Evolutionary conservation across 35 echinoderm and acorn worm genomes (phyloP).

Genomic region (Hemicentrotus pulcherrimus): DNA sequence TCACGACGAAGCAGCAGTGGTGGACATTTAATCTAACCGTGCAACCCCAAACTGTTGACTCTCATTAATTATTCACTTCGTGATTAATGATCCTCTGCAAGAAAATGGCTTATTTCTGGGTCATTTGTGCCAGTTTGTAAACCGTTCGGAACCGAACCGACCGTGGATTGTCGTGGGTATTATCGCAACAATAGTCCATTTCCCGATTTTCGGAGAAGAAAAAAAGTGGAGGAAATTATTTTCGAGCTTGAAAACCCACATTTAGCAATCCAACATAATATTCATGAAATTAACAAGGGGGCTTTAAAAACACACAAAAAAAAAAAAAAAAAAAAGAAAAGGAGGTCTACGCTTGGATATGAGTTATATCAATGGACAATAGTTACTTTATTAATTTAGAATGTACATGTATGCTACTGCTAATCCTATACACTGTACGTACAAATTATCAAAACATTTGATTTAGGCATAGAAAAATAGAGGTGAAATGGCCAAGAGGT

Average conservation of each 20-base stretch:
- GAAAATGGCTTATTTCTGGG: constrained; percentile 11
- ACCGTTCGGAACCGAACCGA: neutral
- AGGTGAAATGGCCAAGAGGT: no score
- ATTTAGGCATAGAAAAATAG: no score
- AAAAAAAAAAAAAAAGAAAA: no score
- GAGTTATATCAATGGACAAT: no score
- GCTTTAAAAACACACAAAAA: no score
- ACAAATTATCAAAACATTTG: no score
- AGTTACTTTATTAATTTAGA: no score
- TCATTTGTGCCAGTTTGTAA: constrained; percentile 18
- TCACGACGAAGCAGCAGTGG: neutral
- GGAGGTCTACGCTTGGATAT: no score
- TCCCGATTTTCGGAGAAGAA: neutral
- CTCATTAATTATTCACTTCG: constrained; percentile 19
- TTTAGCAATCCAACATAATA: no score
- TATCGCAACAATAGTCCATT: neutral
- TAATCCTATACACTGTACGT: no score
- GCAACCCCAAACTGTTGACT: constrained; percentile 9
- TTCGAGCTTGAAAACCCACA: neutral
- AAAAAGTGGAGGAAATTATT: neutral
- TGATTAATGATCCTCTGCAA: constrained; percentile 10
- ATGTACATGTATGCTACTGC: no score
- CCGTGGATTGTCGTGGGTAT: neutral
- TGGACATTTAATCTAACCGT: constrained; percentile 2
- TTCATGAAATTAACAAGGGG: no score